A percentile compares a stretch with the other conserved stretches of the same genome.
Evolutionary conservation across 2,888 invertebrate species (phyloP).

Genomic region (Thera britannica): DNA sequence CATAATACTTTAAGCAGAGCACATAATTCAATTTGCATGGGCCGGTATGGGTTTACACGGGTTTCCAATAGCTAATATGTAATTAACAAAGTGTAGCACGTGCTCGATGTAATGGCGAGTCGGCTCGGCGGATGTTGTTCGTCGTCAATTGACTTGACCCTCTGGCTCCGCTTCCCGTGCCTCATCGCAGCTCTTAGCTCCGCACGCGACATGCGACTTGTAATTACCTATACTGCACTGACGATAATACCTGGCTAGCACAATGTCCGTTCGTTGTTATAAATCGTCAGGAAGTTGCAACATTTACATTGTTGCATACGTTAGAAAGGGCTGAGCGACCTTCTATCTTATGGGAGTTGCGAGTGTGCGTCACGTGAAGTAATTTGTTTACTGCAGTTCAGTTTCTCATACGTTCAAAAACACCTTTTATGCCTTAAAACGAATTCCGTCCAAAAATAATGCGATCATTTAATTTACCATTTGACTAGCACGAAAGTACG

Average conservation of each 20-base stretch:
- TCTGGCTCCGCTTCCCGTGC: slow-evolving; percentile 72
- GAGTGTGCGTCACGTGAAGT: slow-evolving; percentile 23
- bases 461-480: no score
- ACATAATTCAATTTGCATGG: neutral
- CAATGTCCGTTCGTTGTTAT: slow-evolving; percentile 22
- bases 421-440: neutral
- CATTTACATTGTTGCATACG: slow-evolving; percentile 38
- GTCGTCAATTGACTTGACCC: slow-evolving; percentile 83
- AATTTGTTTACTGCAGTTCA: slow-evolving; percentile 26
- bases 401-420: slow-evolving; percentile 14
- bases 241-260: slow-evolving; percentile 30
- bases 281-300: slow-evolving; percentile 41
- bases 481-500: no score
- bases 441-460: no score
- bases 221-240: slow-evolving; percentile 35
- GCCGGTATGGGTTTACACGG: neutral
- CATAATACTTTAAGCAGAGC: neutral
- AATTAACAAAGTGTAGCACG: slow-evolving; percentile 63
- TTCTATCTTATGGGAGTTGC: slow-evolving; percentile 38
- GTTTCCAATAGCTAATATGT: slow-evolving; percentile 31
- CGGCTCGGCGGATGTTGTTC: slow-evolving; percentile 72
- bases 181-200: slow-evolving; percentile 53
- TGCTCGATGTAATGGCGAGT: slow-evolving; percentile 61
- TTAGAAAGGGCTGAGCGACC: slow-evolving; percentile 42
- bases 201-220: slow-evolving; percentile 54